Percentiles rank a stretch among this genome's conserved stretches.
Evolutionary conservation across 92 coral and sea anemone genomes (phyloP).

Genomic region (Micromussa lordhowensis): DNA sequence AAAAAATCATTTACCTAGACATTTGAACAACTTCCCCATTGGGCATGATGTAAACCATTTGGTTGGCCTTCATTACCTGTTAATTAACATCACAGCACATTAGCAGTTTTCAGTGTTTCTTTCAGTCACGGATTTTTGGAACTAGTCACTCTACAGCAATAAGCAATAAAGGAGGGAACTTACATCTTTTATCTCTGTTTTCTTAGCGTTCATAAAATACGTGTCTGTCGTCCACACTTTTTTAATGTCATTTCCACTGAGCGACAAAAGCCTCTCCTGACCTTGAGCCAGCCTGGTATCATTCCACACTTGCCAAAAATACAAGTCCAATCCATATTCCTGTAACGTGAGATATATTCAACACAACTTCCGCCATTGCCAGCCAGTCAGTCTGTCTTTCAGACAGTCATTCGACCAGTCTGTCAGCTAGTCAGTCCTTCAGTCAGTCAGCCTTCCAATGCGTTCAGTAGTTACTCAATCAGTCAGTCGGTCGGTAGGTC

Average conservation of each 20-base stretch:
- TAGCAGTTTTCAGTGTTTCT: neutral
- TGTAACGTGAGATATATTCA: neutral
- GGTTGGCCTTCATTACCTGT: slow-evolving; percentile 49
- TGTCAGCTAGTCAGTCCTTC: neutral
- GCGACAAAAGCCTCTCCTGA: slow-evolving; percentile 38
- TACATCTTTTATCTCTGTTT: slow-evolving; percentile 58
- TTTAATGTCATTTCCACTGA: slow-evolving; percentile 51
- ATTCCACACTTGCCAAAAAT: slow-evolving; percentile 53
- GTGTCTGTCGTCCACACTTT: slow-evolving; percentile 70
- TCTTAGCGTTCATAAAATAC: slow-evolving; percentile 57
- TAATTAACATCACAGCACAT: neutral
- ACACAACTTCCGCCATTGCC: neutral
- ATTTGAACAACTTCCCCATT: slow-evolving; percentile 13
- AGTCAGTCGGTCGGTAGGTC: too few species aligned
- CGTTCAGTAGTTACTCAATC: too few species aligned
- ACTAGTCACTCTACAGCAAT: neutral
- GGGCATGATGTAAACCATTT: slow-evolving; percentile 19
- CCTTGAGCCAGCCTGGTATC: slow-evolving; percentile 61
- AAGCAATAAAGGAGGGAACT: slow-evolving; percentile 11
- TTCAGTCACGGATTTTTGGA: neutral
- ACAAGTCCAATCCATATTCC: slow-evolving; percentile 55
- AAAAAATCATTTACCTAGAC: slow-evolving; percentile 13
- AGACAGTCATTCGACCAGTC: neutral
- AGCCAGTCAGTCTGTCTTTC: neutral
- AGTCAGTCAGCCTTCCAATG: neutral